These are phyloP conservation scores for Sminthurinus signatus DNA, from an alignment of 1,140 invertebrate genomes.

Conservation along the genomic window DNA sequence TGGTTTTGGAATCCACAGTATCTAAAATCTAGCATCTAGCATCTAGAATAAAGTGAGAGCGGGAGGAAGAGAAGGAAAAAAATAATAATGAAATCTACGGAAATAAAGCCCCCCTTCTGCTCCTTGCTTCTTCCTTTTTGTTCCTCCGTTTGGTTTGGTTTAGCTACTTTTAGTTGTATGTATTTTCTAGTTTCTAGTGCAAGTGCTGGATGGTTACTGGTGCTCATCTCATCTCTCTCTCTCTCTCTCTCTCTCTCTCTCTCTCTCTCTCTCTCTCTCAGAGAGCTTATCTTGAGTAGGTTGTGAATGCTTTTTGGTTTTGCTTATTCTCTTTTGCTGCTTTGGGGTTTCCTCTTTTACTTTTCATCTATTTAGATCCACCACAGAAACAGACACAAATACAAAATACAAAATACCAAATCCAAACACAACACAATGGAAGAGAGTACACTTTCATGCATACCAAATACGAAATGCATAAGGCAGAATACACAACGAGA, in stretches of 20 bases:
- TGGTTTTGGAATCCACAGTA: slow-evolving; percentile 7
- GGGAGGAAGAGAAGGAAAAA: slow-evolving; percentile 13
- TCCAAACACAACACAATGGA: neutral
- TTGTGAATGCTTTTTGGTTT: slow-evolving; percentile 29
- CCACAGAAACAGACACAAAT: neutral
- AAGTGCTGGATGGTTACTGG: too few species aligned
- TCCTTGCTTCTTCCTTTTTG: too few species aligned
- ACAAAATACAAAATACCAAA: neutral
- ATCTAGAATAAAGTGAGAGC: neutral
- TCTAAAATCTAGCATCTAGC: too few species aligned
- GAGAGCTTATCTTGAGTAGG: slow-evolving; percentile 30
- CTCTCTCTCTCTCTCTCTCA: too few species aligned
- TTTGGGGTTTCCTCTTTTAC: neutral
- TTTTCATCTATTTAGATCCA: neutral
- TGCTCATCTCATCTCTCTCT: slow-evolving; percentile 29
- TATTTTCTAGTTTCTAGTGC: too few species aligned
- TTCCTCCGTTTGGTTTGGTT: too few species aligned
- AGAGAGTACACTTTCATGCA: neutral
- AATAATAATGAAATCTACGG: slow-evolving; percentile 33
- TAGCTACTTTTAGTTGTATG: too few species aligned
- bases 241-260: too few species aligned
- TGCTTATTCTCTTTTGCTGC: too few species aligned
- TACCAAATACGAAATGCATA: slow-evolving; percentile 10
- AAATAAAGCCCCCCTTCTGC: slow-evolving; percentile 30
- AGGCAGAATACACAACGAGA: too few species aligned